Conservation (phyloP, 2,797 vertebrate genomes). For the Scarus forsteni region DNA sequence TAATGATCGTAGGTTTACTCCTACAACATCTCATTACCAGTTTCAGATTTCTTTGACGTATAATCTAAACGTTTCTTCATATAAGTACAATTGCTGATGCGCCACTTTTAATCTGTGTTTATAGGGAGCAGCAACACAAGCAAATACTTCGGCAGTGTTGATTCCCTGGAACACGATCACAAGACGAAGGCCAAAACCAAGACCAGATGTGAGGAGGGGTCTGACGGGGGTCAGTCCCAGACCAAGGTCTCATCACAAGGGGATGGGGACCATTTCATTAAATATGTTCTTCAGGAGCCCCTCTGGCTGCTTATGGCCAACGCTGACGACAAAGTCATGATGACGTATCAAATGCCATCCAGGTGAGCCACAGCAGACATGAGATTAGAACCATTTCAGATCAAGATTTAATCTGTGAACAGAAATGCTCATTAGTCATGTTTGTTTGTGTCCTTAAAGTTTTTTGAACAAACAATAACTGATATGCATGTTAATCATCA, state of each 20-base stretch:
- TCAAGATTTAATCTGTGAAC: too few relatives aligned
- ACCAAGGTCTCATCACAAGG: constrained; percentile 53
- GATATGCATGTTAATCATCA: too few relatives aligned
- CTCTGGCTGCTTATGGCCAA: constrained; percentile 92
- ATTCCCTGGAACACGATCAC: constrained; percentile 90
- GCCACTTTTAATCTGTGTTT: not conserved
- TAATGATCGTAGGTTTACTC: not conserved
- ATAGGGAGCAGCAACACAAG: constrained; percentile 93
- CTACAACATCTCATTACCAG: too few relatives aligned
- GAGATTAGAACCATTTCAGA: too few relatives aligned
- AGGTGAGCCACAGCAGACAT: constrained; percentile 79
- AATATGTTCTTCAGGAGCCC: constrained; percentile 90
- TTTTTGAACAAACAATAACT: too few relatives aligned
- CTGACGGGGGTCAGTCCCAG: constrained; percentile 50
- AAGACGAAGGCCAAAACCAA: constrained; percentile 74
- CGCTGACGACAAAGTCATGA: constrained; percentile 89
- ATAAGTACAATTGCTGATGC: too few relatives aligned
- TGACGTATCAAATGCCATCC: constrained; percentile 94
- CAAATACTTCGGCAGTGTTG: constrained; percentile 93
- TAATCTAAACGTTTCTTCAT: not conserved
- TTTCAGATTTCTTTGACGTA: not conserved
- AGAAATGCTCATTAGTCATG: too few relatives aligned
- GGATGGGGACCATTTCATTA: constrained; percentile 83
- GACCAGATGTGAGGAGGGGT: constrained; percentile 38
- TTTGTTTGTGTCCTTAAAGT: too few relatives aligned